Evolutionary conservation across 1,140 invertebrate genomes (phyloP).

Genomic region (Zaprionus nigranus): DNA sequence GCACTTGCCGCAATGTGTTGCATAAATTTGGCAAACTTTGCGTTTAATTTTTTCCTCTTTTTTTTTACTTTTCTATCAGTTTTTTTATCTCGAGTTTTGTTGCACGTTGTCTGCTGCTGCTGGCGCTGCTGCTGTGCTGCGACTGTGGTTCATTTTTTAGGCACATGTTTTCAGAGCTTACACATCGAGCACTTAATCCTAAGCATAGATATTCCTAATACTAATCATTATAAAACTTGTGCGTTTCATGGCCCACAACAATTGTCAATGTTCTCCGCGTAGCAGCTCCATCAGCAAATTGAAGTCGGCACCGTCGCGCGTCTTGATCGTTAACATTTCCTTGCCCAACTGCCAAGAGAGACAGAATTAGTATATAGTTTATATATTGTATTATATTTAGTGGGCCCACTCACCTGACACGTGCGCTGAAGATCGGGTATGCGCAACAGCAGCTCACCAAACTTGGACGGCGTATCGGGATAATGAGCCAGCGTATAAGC

Average conservation of each 20-base stretch:
- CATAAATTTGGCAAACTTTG: slow-evolving; percentile 66
- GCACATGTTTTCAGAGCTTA: slow-evolving; percentile 81
- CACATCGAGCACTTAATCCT: slow-evolving; percentile 60
- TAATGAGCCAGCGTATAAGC: slow-evolving; percentile 96
- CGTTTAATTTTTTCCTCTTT: not conserved
- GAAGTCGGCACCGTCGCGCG: slow-evolving; percentile 95
- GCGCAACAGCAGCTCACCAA: slow-evolving; percentile 95
- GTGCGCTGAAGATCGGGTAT: slow-evolving; percentile 97
- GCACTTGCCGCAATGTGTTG: slow-evolving; percentile 30
- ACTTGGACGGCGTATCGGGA: slow-evolving; percentile 96
- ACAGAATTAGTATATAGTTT: not conserved
- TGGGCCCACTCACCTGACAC: slow-evolving; percentile 89
- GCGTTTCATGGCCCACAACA: slow-evolving; percentile 38
- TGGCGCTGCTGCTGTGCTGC: slow-evolving; percentile 11
- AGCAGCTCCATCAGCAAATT: slow-evolving; percentile 97
- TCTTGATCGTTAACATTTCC: slow-evolving; percentile 94
- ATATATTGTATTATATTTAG: not conserved
- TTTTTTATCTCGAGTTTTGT: slow-evolving; percentile 35
- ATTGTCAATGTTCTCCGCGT: slow-evolving; percentile 92
- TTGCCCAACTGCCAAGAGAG: slow-evolving; percentile 90
- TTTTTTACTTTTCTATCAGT: slow-evolving; percentile 48
- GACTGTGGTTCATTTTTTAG: slow-evolving; percentile 58
- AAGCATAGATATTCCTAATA: slow-evolving; percentile 68
- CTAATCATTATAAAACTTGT: slow-evolving; percentile 71
- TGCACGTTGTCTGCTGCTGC: not conserved